Evolutionary conservation across 1,140 invertebrate genomes (phyloP).

Genomic region (Nylanderia fulva): DNA sequence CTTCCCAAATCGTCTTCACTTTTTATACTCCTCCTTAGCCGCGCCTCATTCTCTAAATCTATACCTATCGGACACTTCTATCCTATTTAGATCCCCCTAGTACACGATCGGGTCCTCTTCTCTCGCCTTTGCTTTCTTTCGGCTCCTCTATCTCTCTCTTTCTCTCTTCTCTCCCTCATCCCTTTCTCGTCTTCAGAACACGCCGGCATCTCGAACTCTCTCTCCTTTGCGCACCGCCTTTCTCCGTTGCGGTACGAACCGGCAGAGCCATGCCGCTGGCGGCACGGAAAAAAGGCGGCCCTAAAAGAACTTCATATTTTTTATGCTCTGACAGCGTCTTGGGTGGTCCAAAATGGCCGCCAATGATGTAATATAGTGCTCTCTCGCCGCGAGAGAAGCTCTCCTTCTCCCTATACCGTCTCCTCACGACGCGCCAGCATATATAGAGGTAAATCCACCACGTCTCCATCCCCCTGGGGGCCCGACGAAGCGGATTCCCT

Average conservation of each 20-base stretch:
- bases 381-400: constrained; percentile 68
- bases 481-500: constrained; percentile 3
- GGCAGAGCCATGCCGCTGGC: constrained; percentile 80
- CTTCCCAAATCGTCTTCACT: background rate
- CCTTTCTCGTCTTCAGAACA: constrained; percentile 51
- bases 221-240: constrained; percentile 78
- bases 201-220: constrained; percentile 65
- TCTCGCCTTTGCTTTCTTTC: constrained; percentile 21
- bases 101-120: constrained; percentile 32
- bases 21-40: constrained; percentile 25
- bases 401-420: constrained; percentile 21
- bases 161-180: constrained; percentile 41
- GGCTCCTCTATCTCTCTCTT: background rate
- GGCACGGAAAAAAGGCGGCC: constrained; percentile 85
- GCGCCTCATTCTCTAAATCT: constrained; percentile 53
- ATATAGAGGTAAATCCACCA: constrained; percentile 72
- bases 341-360: constrained; percentile 86
- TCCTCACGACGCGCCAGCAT: constrained; percentile 66
- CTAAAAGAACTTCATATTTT: constrained; percentile 87
- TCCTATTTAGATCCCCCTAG: constrained; percentile 27
- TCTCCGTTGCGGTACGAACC: constrained; percentile 77
- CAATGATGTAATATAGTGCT: constrained; percentile 86
- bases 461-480: background rate
- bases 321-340: constrained; percentile 86
- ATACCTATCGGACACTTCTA: constrained; percentile 22